phyloP scores from a whole-genome alignment of 2,797 vertebrate genomes.

The Sylvilagus floridanus region DNA sequence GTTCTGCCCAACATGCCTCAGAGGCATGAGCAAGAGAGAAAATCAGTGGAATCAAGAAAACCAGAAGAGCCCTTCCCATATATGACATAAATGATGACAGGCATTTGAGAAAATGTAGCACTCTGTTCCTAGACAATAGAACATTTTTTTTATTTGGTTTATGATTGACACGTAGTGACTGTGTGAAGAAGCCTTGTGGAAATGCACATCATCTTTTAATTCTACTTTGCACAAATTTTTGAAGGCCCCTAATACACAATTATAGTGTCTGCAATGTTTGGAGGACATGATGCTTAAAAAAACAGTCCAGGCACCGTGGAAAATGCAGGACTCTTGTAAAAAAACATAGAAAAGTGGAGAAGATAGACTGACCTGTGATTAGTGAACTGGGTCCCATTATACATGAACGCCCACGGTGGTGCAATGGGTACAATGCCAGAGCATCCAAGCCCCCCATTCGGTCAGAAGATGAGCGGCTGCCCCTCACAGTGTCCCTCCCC shows the following conservation, averaged over 20 bases:
- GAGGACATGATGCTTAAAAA: too few relatives aligned
- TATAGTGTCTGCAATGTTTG: too few relatives aligned
- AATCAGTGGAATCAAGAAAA: neutral
- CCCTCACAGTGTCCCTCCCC: neutral
- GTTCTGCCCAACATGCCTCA: rapidly evolving
- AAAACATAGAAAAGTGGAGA: neutral
- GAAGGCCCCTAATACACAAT: too few relatives aligned
- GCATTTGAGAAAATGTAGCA: neutral
- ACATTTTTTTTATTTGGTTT: too few relatives aligned
- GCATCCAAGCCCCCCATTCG: rapidly evolving
- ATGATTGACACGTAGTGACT: too few relatives aligned
- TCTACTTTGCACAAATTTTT: too few relatives aligned
- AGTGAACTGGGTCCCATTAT: neutral
- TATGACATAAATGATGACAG: neutral
- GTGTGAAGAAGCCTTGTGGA: too few relatives aligned
- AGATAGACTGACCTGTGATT: neutral
- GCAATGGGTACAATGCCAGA: rapidly evolving
- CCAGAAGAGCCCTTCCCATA: neutral
- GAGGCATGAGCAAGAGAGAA: neutral
- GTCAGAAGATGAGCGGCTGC: neutral
- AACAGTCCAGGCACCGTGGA: too few relatives aligned
- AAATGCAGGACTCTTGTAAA: neutral
- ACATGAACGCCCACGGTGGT: neutral
- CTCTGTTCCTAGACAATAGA: too few relatives aligned
- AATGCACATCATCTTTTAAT: too few relatives aligned